Conservation (phyloP, 2,113 vertebrate species). For the Falco punctatus region DNA sequence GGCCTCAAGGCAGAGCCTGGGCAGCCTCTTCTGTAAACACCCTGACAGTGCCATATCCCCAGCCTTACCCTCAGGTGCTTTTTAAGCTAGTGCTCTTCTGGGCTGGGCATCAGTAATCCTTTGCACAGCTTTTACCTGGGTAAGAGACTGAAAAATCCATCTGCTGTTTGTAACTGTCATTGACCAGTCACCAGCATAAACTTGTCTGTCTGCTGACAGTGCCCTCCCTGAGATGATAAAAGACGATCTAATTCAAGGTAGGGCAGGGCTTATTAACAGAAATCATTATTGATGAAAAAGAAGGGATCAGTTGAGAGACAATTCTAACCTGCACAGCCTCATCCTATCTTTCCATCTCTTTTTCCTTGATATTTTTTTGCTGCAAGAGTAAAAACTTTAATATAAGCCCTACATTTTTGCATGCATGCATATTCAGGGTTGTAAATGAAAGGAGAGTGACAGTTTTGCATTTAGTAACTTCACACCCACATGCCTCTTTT, state of each 20-base stretch:
- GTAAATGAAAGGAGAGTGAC: conserved; percentile 78
- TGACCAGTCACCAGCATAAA: background rate
- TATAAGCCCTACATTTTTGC: conserved; percentile 66
- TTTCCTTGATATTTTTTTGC: conserved; percentile 58
- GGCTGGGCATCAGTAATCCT: background rate
- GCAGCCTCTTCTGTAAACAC: background rate
- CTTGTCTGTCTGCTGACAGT: background rate
- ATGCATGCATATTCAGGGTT: conserved; percentile 73
- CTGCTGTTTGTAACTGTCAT: background rate
- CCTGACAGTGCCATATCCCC: background rate
- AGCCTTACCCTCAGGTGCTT: background rate
- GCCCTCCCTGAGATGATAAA: background rate
- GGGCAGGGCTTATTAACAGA: conserved; percentile 25
- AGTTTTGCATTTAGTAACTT: conserved; percentile 78
- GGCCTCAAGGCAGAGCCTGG: background rate
- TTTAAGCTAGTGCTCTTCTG: background rate
- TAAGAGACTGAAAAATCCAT: background rate
- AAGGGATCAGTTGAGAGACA: conserved; percentile 17
- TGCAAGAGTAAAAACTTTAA: conserved; percentile 66
- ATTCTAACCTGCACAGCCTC: conserved; percentile 31
- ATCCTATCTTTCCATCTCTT: conserved; percentile 27
- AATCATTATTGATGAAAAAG: conserved; percentile 26
- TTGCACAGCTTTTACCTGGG: background rate
- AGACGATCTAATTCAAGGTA: background rate
- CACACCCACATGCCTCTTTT: conserved; percentile 71